Evolutionary conservation across 2,888 invertebrate species (phyloP).

Genomic region (Zaprionus obscuricornis): DNA sequence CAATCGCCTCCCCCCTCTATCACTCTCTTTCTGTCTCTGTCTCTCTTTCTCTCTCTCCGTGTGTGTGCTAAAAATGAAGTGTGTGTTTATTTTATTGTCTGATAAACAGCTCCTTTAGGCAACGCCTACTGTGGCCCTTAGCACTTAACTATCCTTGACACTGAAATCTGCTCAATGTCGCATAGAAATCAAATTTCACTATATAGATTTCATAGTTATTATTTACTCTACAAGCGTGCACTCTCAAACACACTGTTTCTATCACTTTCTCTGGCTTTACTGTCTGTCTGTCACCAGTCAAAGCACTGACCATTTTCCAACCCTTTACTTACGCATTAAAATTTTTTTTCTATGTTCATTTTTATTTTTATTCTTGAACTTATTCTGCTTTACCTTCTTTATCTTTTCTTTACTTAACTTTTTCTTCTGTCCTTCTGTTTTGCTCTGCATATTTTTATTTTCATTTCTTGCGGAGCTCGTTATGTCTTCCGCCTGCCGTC

Average conservation of each 20-base stretch:
- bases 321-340: slow-evolving; percentile 1
- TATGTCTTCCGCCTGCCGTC: slow-evolving; percentile 22
- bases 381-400: slow-evolving; percentile 10
- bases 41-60: neutral
- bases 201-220: too few species aligned
- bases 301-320: too few species aligned
- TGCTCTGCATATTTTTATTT: slow-evolving; percentile 56
- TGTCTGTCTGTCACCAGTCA: too few species aligned
- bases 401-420: neutral
- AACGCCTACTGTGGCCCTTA: slow-evolving; percentile 1
- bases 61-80: slow-evolving; percentile 48
- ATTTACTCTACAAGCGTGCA: too few species aligned
- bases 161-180: slow-evolving; percentile 30
- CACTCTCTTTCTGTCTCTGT: neutral
- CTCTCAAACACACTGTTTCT: too few species aligned
- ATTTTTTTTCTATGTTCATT: too few species aligned
- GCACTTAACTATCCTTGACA: slow-evolving; percentile 13
- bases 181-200: too few species aligned
- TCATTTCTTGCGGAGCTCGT: slow-evolving; percentile 54
- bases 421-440: neutral
- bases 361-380: too few species aligned
- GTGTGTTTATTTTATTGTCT: slow-evolving; percentile 79
- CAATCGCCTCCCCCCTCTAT: too few species aligned
- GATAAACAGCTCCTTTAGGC: slow-evolving; percentile 68
- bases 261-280: too few species aligned